Base-by-base conservation (phyloP, 2,113 vertebrate species). In the Clinocottus analis region DNA sequence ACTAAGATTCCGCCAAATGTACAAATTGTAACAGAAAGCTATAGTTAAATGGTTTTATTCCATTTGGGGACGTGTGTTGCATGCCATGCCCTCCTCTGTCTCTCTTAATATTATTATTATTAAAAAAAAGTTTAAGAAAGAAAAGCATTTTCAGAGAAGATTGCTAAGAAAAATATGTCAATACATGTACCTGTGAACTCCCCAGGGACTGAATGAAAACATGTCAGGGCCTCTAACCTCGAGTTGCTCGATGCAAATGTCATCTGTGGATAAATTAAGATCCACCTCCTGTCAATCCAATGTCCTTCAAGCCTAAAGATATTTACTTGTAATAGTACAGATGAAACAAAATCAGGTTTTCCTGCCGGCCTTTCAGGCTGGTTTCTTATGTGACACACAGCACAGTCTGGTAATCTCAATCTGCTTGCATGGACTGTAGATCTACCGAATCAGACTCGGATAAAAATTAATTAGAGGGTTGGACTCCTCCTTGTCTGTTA, bases 401-500 rank as follows among this genome's bases (percentile, higher is more conserved):
- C 56, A 60, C 27, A 72, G 27, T 1, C 37, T 27, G 27, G 14
- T 67, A 45, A 31, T 56, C 29, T 43, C 37, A 60, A 16, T 2
- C 27, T 3, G 27, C 5, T 25, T 29, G 10, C n/a, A 49, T 9
- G 47, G 8, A 37, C 27, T 56, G 5, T 56, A 25, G 29, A 13
- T 68, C 16, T 5, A 51, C 11, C 23, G 31, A 59, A 67, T 60
- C 27, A 33, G 62, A 19, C 25, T n/a, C 19, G 9, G n/a, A 16
- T 29, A 4, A 23, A 13, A 35, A 31, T 35, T 2, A 61, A 33
- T 53, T 2, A 23, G 19, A 23, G 25, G 3, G 11, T 55, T 27
- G 56, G 17, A 25, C 35, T 35, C 68, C 19, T 59, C 12, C 12
- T 23, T 75, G 70, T 55, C 53, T 75, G 65, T 27, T 55, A 41